Base-by-base conservation (phyloP, 1,140 invertebrate genomes). In the Aphaenogaster floridana region DNA sequence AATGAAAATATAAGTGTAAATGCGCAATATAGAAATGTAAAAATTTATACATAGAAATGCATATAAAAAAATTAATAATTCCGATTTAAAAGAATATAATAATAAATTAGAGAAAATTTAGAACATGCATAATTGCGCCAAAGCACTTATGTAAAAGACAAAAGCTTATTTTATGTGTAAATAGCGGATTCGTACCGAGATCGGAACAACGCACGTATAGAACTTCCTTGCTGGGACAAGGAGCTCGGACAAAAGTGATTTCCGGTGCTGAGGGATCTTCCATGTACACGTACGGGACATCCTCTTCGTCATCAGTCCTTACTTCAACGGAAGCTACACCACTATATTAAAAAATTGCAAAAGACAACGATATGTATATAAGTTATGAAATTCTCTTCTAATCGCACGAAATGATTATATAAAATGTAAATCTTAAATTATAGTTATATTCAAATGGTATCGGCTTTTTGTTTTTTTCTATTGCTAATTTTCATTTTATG, bases 201-300 rank as follows among this genome's bases (percentile, higher is more conserved):
- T 98, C 96, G 57, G 97, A 96, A 89, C 98, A 98, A 7, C 96
- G 96, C 39, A 98, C 97, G 94, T 97, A 97, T 68, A 98, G 96
- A 15, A 98, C 98, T 95, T 97, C 97, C 86, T 97, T 97, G n/a
- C 96, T 96, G 0, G 97, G 96, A 93, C 98, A 98, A 48, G 96
- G 95, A 13, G 97, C 97, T 83, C 97, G 96, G 13, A 98, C 96
- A 90, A 98, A 98, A 21, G 97, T 97, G 39, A 98, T 98, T 95
- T 98, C 98, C 3, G 97, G 94, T 3, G 97, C 97, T 63, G 96
- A 96, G 0, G 98, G 97, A 94, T 98, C 97, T 88, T 97, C 97
- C 91, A 98, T 97, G 90, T 97, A 96, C 0, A 98, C 98, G 91
- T 98, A 98, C 57, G 97, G 96, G 15, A 96, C 88, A 92, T 93